Evolutionary conservation across 2,797 vertebrate genomes (phyloP).

Genomic region (Iguana delicatissima): DNA sequence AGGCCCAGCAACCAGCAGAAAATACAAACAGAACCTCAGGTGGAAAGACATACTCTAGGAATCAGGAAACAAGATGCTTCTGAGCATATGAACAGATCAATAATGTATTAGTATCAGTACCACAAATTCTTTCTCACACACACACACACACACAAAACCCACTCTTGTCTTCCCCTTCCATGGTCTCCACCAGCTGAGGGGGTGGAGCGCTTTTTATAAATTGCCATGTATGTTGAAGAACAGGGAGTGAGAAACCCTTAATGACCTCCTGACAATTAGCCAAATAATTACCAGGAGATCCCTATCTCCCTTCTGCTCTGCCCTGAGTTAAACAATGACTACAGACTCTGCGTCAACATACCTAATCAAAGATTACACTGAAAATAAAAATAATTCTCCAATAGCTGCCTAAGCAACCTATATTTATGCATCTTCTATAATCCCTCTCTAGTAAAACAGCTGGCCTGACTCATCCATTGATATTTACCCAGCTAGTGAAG

Average conservation of each 20-base stretch:
- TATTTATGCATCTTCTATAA: not conserved
- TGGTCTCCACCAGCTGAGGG: not conserved
- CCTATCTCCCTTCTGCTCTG: not conserved
- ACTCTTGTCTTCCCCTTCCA: not conserved
- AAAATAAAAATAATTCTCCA: conserved; percentile 8
- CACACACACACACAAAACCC: not conserved
- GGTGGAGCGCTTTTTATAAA: not conserved
- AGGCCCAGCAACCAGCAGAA: too few species aligned
- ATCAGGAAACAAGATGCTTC: not conserved
- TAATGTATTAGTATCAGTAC: not conserved
- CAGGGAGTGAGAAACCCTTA: not conserved
- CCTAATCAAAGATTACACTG: conserved; percentile 9
- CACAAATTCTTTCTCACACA: not conserved
- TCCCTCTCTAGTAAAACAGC: not conserved
- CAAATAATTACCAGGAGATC: not conserved
- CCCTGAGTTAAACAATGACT: not conserved
- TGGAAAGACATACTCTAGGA: not conserved
- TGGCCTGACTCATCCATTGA: conserved; percentile 23
- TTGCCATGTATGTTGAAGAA: not conserved
- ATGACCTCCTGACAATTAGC: not conserved
- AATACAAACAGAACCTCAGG: too few species aligned
- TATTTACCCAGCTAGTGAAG: conserved; percentile 4
- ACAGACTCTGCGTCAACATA: not conserved
- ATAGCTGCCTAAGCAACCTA: not conserved
- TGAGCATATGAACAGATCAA: not conserved